phyloP scores from a whole-genome alignment of 2,797 vertebrate species.

The Melanotaenia parkinsoni region DNA sequence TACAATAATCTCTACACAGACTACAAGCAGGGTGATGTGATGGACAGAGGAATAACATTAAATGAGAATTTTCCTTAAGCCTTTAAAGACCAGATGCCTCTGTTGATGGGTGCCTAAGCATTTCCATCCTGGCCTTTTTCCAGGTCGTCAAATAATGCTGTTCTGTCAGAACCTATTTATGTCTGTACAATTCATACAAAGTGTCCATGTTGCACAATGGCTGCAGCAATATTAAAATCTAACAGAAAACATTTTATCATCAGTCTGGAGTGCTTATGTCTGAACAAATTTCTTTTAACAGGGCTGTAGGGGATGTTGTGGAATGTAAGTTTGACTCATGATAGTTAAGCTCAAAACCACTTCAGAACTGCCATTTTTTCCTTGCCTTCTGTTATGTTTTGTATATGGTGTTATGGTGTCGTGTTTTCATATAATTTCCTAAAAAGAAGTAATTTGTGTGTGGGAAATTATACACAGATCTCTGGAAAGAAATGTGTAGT shows the following conservation, averaged over 20 bases:
- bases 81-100: no score
- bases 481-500: not conserved
- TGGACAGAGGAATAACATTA: not conserved
- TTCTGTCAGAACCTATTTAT: not conserved
- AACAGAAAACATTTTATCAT: not conserved
- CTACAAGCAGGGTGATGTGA: not conserved
- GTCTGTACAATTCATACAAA: not conserved
- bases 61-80: not conserved
- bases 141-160: not conserved
- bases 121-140: not conserved
- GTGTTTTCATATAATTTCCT: not conserved
- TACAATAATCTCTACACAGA: not conserved
- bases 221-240: not conserved
- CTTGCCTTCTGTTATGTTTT: not conserved
- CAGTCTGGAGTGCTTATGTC: not conserved
- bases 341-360: not conserved
- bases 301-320: not conserved
- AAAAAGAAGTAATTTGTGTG: not conserved
- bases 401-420: not conserved
- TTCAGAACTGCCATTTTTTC: not conserved
- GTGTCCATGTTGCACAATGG: not conserved
- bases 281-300: constrained; percentile 3
- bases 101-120: not conserved
- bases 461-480: not conserved
- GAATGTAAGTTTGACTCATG: not conserved